phyloP scores from a whole-genome alignment of 1,140 invertebrate species.

The Drosophila sturtevanti region DNA sequence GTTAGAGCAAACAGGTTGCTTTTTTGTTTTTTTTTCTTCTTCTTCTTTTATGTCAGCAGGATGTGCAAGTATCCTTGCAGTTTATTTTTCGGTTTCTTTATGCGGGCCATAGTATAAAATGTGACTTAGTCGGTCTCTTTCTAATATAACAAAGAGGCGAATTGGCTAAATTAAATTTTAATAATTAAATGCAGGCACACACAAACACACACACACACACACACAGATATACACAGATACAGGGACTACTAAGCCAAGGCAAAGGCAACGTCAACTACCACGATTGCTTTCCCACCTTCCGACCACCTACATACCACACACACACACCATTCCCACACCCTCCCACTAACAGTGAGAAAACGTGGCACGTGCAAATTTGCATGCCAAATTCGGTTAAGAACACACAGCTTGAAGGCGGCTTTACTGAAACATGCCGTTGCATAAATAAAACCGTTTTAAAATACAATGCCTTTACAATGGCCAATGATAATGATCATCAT shows the following conservation, averaged over 20 bases:
- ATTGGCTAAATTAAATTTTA: conserved; percentile 81
- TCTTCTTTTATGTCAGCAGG: conserved; percentile 17
- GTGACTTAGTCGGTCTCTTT: background rate
- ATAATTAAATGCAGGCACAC: conserved; percentile 73
- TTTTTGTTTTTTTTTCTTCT: conserved; percentile 17
- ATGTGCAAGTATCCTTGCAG: conserved; percentile 12
- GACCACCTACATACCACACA: background rate
- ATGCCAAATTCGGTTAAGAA: conserved; percentile 76
- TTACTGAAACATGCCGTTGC: conserved; percentile 71
- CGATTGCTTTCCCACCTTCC: background rate
- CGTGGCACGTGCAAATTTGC: conserved; percentile 73
- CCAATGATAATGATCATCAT: conserved; percentile 29
- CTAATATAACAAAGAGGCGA: conserved; percentile 25
- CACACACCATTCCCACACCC: background rate
- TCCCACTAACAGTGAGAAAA: background rate
- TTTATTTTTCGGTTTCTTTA: background rate
- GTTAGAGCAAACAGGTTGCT: conserved; percentile 54
- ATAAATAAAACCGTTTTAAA: conserved; percentile 77
- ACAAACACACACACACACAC: conserved; percentile 17
- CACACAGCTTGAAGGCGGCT: conserved; percentile 51
- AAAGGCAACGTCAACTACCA: conserved; percentile 22
- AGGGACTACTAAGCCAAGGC: conserved; percentile 9
- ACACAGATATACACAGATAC: background rate
- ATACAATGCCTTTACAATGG: conserved; percentile 35
- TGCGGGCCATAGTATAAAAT: background rate